Evolutionary conservation across 2,888 invertebrate genomes (phyloP).

Genomic region (Drosophila robusta): DNA sequence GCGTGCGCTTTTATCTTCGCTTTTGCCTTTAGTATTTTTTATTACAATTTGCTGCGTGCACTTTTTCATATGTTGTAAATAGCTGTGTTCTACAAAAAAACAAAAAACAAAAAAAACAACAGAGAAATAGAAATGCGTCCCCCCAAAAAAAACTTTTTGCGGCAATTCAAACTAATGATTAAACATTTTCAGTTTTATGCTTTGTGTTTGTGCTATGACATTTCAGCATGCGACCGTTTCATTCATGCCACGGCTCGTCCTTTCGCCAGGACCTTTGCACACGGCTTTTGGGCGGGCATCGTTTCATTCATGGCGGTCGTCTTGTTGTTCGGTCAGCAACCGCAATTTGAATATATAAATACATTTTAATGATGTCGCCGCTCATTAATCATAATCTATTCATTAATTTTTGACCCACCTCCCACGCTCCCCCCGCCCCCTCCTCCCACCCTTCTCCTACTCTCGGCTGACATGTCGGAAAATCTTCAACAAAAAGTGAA

Average conservation of each 20-base stretch:
- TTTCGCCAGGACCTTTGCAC: slow-evolving; percentile 17
- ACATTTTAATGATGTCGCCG: slow-evolving; percentile 80
- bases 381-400: slow-evolving; percentile 81
- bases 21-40: slow-evolving; percentile 59
- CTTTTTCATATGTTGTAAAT: slow-evolving; percentile 79
- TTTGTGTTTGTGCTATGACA: slow-evolving; percentile 67
- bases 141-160: slow-evolving; percentile 65
- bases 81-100: slow-evolving; percentile 39
- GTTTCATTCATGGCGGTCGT: slow-evolving; percentile 37
- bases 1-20: slow-evolving; percentile 77
- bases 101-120: not conserved
- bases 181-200: slow-evolving; percentile 58
- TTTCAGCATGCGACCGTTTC: slow-evolving; percentile 50
- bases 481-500: slow-evolving; percentile 56
- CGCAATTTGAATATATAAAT: slow-evolving; percentile 79
- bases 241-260: slow-evolving; percentile 45
- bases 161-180: slow-evolving; percentile 80
- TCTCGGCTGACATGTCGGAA: slow-evolving; percentile 61
- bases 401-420: slow-evolving; percentile 70
- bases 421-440: not conserved
- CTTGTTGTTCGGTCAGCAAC: slow-evolving; percentile 63
- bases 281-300: slow-evolving; percentile 12
- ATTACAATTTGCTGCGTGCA: slow-evolving; percentile 59
- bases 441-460: not conserved
- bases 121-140: slow-evolving; percentile 10